Evolutionary conservation across 2,797 vertebrate species (phyloP).

Genomic region (Catharus ustulatus): DNA sequence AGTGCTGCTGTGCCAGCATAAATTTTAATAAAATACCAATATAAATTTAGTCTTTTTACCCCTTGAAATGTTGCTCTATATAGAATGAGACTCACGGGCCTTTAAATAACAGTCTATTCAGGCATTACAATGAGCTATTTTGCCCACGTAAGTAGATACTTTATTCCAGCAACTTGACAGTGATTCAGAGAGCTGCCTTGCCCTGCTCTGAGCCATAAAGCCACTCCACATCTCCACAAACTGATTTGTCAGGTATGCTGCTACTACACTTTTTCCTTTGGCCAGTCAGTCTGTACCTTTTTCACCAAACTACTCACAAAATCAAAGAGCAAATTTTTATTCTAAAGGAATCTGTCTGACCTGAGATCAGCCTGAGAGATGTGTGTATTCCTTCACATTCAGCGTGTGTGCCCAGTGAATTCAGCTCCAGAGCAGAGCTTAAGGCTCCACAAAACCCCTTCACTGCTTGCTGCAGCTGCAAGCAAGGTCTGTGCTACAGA

Average conservation of each 20-base stretch:
- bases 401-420: fast-evolving
- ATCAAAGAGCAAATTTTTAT: neutral
- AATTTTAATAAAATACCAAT: constrained; percentile 48
- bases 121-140: constrained; percentile 17
- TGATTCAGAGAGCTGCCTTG: neutral
- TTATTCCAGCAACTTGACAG: neutral
- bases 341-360: neutral
- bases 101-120: constrained; percentile 36
- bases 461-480: neutral
- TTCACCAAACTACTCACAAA: neutral
- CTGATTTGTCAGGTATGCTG: neutral
- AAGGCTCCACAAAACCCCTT: neutral
- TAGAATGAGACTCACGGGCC: neutral
- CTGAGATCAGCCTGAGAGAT: neutral
- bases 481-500: neutral
- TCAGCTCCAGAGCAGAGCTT: neutral
- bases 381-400: neutral
- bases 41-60: constrained; percentile 35
- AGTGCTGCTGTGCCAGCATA: constrained; percentile 10
- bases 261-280: neutral
- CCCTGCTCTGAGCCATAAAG: neutral
- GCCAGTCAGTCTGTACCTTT: neutral
- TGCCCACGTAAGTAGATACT: neutral
- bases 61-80: constrained; percentile 29
- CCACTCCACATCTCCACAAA: neutral